phyloP scores from a whole-genome alignment of 1,140 invertebrate species.

The Drusus annulatus region DNA sequence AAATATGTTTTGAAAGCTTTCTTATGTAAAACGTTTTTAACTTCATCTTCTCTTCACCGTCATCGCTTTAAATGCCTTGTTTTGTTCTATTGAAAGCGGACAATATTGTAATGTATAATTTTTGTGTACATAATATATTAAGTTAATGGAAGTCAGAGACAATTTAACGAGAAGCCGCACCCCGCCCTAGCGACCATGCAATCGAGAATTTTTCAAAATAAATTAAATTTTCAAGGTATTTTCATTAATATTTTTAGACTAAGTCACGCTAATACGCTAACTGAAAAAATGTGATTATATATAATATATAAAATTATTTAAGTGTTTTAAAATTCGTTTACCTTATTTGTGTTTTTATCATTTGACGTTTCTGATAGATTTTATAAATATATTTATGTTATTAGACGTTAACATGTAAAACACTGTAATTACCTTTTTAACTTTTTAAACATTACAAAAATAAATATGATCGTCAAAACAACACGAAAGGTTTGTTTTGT shows the following conservation, averaged over 20 bases:
- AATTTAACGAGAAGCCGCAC: too few species aligned
- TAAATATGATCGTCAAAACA: too few species aligned
- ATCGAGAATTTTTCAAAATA: conserved; percentile 47
- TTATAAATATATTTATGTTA: conserved; percentile 33
- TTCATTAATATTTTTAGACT: conserved; percentile 53
- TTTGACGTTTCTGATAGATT: conserved; percentile 34
- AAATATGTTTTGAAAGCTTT: too few species aligned
- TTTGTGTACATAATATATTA: too few species aligned
- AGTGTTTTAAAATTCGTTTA: conserved; percentile 12
- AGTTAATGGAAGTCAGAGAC: too few species aligned
- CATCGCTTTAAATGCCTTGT: too few species aligned
- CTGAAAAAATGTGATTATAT: conserved; percentile 49
- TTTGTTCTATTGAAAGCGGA: too few species aligned
- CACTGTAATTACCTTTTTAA: too few species aligned
- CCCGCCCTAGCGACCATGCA: conserved; percentile 8
- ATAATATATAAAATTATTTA: conserved; percentile 45
- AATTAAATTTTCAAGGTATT: conserved; percentile 58
- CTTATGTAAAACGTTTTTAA: conserved; percentile 1
- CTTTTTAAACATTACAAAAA: too few species aligned
- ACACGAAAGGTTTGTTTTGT: too few species aligned
- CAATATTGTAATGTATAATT: too few species aligned
- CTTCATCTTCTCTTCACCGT: too few species aligned
- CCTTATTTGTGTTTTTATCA: conserved; percentile 1
- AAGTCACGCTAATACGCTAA: conserved; percentile 59
- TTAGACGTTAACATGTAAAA: background rate